These are phyloP conservation scores for Sus cebifrons DNA, from an alignment of 2,797 vertebrate species.

Conservation along the genomic window DNA sequence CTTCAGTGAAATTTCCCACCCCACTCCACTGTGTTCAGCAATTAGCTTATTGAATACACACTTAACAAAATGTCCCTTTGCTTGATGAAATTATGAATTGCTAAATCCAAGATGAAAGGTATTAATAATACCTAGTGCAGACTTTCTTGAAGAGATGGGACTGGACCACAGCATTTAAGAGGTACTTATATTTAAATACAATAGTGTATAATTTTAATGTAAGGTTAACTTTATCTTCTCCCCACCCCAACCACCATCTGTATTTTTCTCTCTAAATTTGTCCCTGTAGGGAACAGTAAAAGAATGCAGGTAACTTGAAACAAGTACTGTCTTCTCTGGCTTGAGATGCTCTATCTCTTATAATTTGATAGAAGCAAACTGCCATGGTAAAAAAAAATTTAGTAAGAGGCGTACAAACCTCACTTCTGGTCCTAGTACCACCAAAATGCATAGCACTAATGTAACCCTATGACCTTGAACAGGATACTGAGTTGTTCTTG, in stretches of 20 bases:
- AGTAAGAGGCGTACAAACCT: background rate
- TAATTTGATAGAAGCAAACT: background rate
- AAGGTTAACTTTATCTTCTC: background rate
- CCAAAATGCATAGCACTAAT: background rate
- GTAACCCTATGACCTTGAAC: background rate
- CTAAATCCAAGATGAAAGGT: background rate
- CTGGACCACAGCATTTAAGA: background rate
- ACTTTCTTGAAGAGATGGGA: background rate
- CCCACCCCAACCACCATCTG: accelerated
- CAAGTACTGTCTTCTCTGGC: background rate
- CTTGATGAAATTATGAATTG: constrained; percentile 23
- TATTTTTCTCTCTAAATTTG: background rate
- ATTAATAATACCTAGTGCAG: background rate
- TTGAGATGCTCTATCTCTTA: background rate
- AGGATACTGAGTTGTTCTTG: background rate
- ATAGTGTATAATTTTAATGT: constrained; percentile 5
- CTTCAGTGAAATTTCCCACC: background rate
- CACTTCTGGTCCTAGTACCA: background rate
- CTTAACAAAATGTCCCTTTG: background rate
- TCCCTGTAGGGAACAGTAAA: background rate
- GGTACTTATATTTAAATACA: background rate
- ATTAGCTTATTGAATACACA: background rate
- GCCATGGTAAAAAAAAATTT: background rate
- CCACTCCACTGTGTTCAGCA: background rate
- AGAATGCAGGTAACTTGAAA: background rate